These are phyloP conservation scores for Montipora foliosa DNA, from an alignment of 64 coral and sea anemone genomes.

Conservation along the genomic window DNA sequence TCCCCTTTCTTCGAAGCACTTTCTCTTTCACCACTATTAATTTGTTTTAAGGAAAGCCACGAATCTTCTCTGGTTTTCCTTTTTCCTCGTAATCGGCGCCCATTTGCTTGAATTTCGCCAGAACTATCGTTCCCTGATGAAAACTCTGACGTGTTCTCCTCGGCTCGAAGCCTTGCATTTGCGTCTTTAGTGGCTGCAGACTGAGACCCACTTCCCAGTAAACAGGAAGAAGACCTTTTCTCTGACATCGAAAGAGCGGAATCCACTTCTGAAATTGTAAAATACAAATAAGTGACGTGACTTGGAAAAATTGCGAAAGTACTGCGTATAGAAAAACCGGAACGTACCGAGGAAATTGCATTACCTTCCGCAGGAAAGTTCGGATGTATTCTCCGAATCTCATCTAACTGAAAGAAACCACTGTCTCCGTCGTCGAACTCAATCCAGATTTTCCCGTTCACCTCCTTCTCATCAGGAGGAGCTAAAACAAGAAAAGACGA, in stretches of 20 bases:
- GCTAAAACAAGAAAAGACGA: slow-evolving; percentile 38
- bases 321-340: background rate
- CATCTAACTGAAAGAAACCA: slow-evolving; percentile 89
- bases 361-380: slow-evolving; percentile 80
- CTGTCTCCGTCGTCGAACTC: slow-evolving; percentile 99
- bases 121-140: slow-evolving; percentile 69
- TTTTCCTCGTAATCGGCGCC: slow-evolving; percentile 43
- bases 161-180: slow-evolving; percentile 13
- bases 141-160: slow-evolving; percentile 36
- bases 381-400: slow-evolving; percentile 86
- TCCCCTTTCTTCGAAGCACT: slow-evolving; percentile 25
- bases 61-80: slow-evolving; percentile 45
- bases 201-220: background rate
- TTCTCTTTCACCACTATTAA: slow-evolving; percentile 25
- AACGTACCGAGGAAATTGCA: background rate
- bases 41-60: slow-evolving; percentile 24
- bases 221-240: slow-evolving; percentile 47
- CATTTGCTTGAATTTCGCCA: slow-evolving; percentile 42
- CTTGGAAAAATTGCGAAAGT: background rate
- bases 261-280: slow-evolving; percentile 38
- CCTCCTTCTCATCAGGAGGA: slow-evolving; percentile 93
- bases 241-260: slow-evolving; percentile 39
- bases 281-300: background rate
- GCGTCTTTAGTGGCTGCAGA: slow-evolving; percentile 1
- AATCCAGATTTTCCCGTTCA: slow-evolving; percentile 85